Evolutionary conservation across 2,797 vertebrate species (phyloP).

Genomic region (Pantherophis alleghaniensis): DNA sequence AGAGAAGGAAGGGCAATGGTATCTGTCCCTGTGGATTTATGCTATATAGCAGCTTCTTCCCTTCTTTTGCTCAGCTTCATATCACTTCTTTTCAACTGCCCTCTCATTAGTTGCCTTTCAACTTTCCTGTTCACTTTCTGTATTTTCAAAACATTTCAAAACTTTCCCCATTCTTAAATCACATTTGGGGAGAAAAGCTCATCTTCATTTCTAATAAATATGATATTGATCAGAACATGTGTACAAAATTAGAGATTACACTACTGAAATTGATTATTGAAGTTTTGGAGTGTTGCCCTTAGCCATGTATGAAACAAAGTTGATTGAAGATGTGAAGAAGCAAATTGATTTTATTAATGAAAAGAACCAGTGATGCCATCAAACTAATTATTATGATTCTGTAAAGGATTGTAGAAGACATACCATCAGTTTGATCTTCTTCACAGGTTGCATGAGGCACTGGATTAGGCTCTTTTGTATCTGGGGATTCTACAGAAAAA

Average conservation of each 20-base stretch:
- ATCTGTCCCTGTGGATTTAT: not conserved
- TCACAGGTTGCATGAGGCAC: conserved; percentile 42
- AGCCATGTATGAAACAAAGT: not conserved
- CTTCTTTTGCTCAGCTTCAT: not conserved
- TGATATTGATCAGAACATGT: not conserved
- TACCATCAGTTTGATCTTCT: conserved; percentile 67
- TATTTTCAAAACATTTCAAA: not conserved
- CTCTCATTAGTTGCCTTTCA: not conserved
- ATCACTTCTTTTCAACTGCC: not conserved
- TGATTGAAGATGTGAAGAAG: conserved; percentile 17
- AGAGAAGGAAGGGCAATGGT: not conserved
- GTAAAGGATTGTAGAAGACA: conserved; percentile 17
- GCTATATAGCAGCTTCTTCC: not conserved
- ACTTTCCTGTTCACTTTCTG: not conserved
- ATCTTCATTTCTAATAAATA: not conserved
- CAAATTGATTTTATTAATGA: conserved; percentile 14
- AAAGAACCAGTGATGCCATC: conserved; percentile 31
- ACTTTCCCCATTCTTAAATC: not conserved
- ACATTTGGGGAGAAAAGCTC: not conserved
- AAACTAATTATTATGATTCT: conserved; percentile 19
- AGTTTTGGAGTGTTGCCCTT: not conserved
- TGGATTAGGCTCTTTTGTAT: conserved; percentile 33
- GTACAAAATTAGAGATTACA: not conserved
- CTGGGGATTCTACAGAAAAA: conserved; percentile 58
- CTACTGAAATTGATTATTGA: not conserved